Evolutionary conservation across 2,888 invertebrate genomes (phyloP), one percentile per base, ranked within the genome.

Genomic region (Plusia festucae): DNA sequence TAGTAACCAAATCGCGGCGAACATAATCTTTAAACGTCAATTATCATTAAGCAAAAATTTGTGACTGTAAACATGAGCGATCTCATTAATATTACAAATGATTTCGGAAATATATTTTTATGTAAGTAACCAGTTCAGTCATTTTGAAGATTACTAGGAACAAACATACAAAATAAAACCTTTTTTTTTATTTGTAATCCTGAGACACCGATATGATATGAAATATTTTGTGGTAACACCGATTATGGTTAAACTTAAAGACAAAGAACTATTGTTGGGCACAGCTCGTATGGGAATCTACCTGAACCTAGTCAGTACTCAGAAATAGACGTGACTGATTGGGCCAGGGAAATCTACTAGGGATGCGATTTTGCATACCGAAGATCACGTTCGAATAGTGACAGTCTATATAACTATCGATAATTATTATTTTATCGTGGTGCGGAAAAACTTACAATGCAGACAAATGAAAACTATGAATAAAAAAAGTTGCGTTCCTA

Each of bases 361-460:
- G 85, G 88, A 85, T 85, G 83, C 85, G 85, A 88, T 88, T 90
- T 86, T 90, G 89, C 91, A 92, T 92, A 87, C 81, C 79, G 81
- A 88, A 90, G 90, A 91, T 88, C 89, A 88, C 84, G 85, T 86
- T 78, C 67, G 67, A 34, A 53, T 85, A 89, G 87, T 81, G 88
- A 68, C 71, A 85, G 52, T 60, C 55, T 53, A 24, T 32, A 46
- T 22, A 54, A 53, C 51, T 81, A 81, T 86, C 85, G 83, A 86
- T 76, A 71, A 46, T 13, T 22, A 27, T 24, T 9, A 18, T 7
- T 22, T 51, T 8, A 8, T 1, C 13, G 24, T 24, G 2, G 5
- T 24, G 5, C 5, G 24, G 2, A 24, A 24, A 24, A 24, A 24
- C 24, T 24, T 24, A 24, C 24, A 24, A 5, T 24, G 2, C 24